Evolutionary conservation across 2,888 invertebrate genomes (phyloP), one percentile per base, ranked within the genome.

Genomic region (Brachycybe producta): DNA sequence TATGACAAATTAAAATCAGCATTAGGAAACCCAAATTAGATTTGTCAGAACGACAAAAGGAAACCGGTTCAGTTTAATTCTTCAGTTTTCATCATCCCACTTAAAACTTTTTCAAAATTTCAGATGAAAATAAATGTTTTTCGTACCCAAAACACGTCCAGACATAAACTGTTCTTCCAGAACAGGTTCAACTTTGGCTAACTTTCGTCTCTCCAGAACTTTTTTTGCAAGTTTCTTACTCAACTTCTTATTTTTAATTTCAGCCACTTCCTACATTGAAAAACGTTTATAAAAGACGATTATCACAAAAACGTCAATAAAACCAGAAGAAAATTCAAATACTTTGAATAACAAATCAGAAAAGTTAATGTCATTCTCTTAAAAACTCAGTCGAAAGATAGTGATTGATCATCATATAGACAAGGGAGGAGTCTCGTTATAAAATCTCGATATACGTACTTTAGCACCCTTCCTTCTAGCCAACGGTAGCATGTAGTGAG

Each of bases 391-490:
- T 43, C 62, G 62, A 62, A 62, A 62, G 62, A 62, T 62, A 61
- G 62, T 62, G 36, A 36, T 47, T 17, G 24, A 7, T 26, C 23
- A 21, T 26, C 41, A 41, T 21, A 23, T n/a, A n/a, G n/a, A n/a
- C n/a, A n/a, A n/a, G n/a, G n/a, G n/a, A n/a, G n/a, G n/a, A n/a
- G n/a, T n/a, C n/a, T n/a, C n/a, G n/a, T n/a, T n/a, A n/a, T n/a
- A n/a, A n/a, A n/a, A n/a, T n/a, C n/a, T n/a, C n/a, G n/a, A n/a
- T n/a, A n/a, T n/a, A 39, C 39, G 3, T 61, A 67, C 56, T 56
- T 94, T 92, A 34, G 87, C 84, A 58, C 86, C 88, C 78, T 95
- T 94, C 78, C 95, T 99, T 61, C 95, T 82, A 57, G 92, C 97
- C 60, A 99, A 76, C 42, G 97, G 94, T 63, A 85, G 70, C 58